Conservation (phyloP, 2,888 invertebrate species). For the Aphodius granarius region DNA sequence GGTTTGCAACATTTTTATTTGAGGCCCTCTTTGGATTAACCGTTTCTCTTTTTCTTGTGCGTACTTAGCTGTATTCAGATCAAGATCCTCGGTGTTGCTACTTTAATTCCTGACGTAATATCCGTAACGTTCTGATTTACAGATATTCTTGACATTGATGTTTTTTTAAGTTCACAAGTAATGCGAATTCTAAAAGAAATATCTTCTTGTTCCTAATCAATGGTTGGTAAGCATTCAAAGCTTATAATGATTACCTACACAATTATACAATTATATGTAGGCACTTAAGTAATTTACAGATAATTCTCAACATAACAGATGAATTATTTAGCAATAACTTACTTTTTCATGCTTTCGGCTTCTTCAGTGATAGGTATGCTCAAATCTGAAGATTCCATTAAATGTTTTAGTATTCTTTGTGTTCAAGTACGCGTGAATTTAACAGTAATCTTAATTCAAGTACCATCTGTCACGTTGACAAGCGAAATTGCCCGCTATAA, state of each 20-base stretch:
- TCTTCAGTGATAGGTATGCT: not conserved
- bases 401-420: not conserved
- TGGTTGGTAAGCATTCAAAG: not conserved
- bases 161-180: no score
- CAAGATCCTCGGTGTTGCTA: not conserved
- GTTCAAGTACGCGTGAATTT: not conserved
- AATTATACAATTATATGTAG: not conserved
- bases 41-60: not conserved
- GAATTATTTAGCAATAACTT: not conserved
- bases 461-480: not conserved
- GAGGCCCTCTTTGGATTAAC: not conserved
- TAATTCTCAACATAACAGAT: not conserved
- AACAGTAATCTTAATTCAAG: not conserved
- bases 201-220: not conserved
- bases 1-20: slow-evolving; percentile 24
- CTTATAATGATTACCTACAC: not conserved
- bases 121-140: not conserved
- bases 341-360: not conserved
- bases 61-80: not conserved
- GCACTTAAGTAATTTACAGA: not conserved
- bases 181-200: no score
- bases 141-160: not conserved
- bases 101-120: not conserved
- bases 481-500: not conserved
- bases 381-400: not conserved